A percentile compares a stretch with the other conserved stretches of the same genome.
Evolutionary conservation across 2,888 invertebrate genomes (phyloP).

Genomic region (Caenorhabditis sulstoni): DNA sequence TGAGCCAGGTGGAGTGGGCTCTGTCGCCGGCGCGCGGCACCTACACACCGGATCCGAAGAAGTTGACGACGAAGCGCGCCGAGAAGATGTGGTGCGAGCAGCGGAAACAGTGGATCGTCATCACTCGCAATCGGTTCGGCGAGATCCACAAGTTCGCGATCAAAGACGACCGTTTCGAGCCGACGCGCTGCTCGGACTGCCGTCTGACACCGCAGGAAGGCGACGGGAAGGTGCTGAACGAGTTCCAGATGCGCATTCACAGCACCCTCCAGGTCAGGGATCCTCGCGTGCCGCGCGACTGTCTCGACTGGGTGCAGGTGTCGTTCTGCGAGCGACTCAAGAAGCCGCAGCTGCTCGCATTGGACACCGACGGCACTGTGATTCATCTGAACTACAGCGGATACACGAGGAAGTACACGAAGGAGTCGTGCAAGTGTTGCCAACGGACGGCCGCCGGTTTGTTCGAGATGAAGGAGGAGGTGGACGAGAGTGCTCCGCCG

Average conservation of each 20-base stretch:
- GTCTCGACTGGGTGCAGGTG: constrained; percentile 21
- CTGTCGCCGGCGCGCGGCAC: background rate
- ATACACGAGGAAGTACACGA: constrained; percentile 6
- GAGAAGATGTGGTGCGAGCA: constrained; percentile 16
- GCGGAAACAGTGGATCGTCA: constrained; percentile 17
- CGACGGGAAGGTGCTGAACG: background rate
- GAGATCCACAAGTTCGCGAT: constrained; percentile 25
- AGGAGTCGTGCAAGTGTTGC: constrained; percentile 9
- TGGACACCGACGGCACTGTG: constrained; percentile 10
- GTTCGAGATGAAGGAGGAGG: background rate
- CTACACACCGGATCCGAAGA: constrained; percentile 18
- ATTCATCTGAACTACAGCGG: constrained; percentile 14
- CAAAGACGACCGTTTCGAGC: constrained; percentile 16
- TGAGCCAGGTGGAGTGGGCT: background rate
- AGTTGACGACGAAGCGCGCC: constrained; percentile 17
- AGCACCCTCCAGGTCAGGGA: too few species aligned
- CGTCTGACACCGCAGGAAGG: background rate
- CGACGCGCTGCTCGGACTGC: constrained; percentile 20
- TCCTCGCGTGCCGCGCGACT: background rate
- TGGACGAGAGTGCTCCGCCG: constrained; percentile 19
- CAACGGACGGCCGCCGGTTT: background rate
- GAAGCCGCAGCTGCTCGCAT: constrained; percentile 26
- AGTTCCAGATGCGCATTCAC: background rate
- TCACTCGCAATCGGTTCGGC: constrained; percentile 25
- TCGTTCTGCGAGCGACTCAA: constrained; percentile 25